Conservation (phyloP, 1,140 invertebrate species). For the Ridgeia piscesae region DNA sequence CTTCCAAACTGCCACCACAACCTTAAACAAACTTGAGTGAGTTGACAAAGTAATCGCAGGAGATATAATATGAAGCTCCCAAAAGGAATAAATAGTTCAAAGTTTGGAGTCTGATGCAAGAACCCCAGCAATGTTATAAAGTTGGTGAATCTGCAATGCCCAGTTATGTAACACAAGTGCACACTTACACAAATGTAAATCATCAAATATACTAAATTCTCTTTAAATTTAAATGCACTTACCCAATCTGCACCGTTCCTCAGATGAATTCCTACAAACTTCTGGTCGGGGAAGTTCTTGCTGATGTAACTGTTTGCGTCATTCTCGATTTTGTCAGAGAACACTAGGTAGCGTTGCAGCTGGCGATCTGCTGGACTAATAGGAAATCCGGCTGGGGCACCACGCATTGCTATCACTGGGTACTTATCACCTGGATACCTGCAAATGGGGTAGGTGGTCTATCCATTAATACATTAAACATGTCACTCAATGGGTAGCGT, state of each 20-base stretch:
- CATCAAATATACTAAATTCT: neutral
- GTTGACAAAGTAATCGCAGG: no score
- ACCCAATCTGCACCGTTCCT: slow-evolving; percentile 96
- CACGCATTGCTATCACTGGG: slow-evolving; percentile 69
- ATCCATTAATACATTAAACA: no score
- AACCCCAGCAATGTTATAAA: no score
- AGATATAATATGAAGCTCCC: no score
- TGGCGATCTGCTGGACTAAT: slow-evolving; percentile 79
- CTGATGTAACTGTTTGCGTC: slow-evolving; percentile 77
- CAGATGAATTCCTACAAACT: slow-evolving; percentile 89
- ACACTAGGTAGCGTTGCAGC: slow-evolving; percentile 83
- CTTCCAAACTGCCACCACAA: no score
- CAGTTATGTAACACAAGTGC: no score
- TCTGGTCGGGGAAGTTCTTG: slow-evolving; percentile 69
- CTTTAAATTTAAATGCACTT: slow-evolving; percentile 37
- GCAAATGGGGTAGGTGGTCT: no score
- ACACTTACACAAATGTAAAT: neutral
- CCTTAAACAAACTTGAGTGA: no score
- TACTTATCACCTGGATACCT: slow-evolving; percentile 70
- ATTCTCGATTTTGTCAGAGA: slow-evolving; percentile 72
- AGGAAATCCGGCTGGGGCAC: slow-evolving; percentile 93
- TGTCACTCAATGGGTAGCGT: neutral
- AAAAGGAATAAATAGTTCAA: no score
- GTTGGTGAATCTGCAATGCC: no score
- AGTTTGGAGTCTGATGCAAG: no score